Evolutionary conservation across 2,113 vertebrate genomes (phyloP).

Genomic region (Apaloderma vittatum): DNA sequence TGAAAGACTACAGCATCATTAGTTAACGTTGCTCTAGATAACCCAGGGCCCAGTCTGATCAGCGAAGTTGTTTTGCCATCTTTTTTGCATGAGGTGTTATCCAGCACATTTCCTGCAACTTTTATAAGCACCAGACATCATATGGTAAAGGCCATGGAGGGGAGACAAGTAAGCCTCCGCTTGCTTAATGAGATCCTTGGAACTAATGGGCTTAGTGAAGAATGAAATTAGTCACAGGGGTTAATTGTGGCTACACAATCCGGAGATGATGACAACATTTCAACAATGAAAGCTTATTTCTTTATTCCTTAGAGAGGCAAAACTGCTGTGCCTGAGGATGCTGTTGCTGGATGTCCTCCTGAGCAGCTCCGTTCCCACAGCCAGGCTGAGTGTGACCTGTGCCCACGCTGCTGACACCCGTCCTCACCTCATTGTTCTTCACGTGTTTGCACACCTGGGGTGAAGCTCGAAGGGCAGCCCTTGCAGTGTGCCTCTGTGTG

Average conservation of each 20-base stretch:
- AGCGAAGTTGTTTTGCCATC: constrained; percentile 48
- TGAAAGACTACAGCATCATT: constrained; percentile 20
- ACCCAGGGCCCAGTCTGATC: neutral
- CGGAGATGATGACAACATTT: neutral
- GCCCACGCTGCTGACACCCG: neutral
- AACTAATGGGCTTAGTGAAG: neutral
- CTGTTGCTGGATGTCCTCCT: neutral
- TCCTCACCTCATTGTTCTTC: accelerated
- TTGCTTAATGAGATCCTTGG: constrained; percentile 34
- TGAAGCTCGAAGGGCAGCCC: neutral
- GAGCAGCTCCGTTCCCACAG: neutral
- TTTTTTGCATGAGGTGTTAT: constrained; percentile 56
- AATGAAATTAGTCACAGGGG: neutral
- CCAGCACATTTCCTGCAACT: constrained; percentile 47
- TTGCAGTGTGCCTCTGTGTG: accelerated
- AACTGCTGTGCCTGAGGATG: neutral
- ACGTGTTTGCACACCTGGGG: accelerated
- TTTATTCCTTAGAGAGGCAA: neutral
- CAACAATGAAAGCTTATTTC: neutral
- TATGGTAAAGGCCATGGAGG: neutral
- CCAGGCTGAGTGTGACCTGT: neutral
- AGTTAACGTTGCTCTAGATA: constrained; percentile 4
- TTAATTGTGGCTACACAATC: neutral
- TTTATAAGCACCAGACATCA: constrained; percentile 42
- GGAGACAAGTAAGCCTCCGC: neutral